Base-by-base conservation (phyloP, 1,140 invertebrate species). In the Bombus impatiens region DNA sequence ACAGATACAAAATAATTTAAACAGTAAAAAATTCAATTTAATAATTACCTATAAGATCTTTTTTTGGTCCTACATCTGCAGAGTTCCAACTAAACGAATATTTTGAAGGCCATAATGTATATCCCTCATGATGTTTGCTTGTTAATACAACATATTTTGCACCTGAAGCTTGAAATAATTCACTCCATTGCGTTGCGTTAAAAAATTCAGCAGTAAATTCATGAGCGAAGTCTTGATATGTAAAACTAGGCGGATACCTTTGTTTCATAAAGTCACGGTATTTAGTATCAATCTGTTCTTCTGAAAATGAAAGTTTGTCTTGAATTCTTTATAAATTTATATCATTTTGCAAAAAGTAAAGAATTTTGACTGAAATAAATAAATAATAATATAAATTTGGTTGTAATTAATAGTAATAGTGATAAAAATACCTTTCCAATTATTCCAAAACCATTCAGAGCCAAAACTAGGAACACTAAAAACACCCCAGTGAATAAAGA, bases 61-160 rank as follows among this genome's bases (percentile, higher is more conserved):
- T 95, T 82, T 97, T 96, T 22, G 98, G 98, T 67, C 98, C 98
- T 82, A 98, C 96, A 91, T 99, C 98, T 82, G 97, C 94, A 0
- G 98, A 95, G 95, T 99, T 99, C 98, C 98, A 99, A 92, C 98
- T 98, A 91, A 97, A 99, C 0, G 98, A 97, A 82, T 97, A 96
- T 88, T 96, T 97, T 0, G 98, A 98, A 47, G 98, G 98, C 97
- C 98, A 99, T 44, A 99, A 82, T 1, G 98, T 98, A 90, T 96
- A 99, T 22, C 98, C 98, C 94, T 99, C 98, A 93, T 99, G 98
- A 96, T 99, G 98, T 95, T 99, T 99, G 90, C 97, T 98, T 5
- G 98, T 99, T 4, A 99, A 92, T 4, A 99, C 98, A 13, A 99
- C 96, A 93, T 99, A 98, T 96, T 97, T 98, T 70, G 98, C 98